Percentiles rank a stretch among this genome's conserved stretches.
phyloP scores from a whole-genome alignment of 1,140 invertebrate species.

The Sipha flava region DNA sequence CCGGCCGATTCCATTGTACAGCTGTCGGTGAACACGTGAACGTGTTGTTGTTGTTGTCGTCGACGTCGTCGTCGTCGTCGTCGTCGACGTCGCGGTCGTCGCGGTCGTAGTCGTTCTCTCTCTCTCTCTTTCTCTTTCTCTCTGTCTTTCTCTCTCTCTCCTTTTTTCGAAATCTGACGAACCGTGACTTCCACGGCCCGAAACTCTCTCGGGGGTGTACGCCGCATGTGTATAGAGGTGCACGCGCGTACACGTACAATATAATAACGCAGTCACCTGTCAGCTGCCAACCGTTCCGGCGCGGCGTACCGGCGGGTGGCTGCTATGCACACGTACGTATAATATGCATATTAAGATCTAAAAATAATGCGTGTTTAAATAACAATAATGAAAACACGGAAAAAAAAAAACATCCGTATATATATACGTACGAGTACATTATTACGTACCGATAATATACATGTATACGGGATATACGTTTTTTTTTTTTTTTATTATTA shows the following conservation, averaged over 20 bases:
- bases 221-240: neutral
- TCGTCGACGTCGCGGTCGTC: too few species aligned
- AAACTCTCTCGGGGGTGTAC: neutral
- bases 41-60: neutral
- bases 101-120: too few species aligned
- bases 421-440: too few species aligned
- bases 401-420: neutral
- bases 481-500: too few species aligned
- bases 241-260: neutral
- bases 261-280: constrained; percentile 25
- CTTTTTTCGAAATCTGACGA: constrained; percentile 13
- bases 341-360: neutral
- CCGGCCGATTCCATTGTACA: constrained; percentile 18
- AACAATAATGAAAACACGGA: neutral
- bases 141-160: neutral
- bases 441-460: too few species aligned
- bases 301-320: neutral
- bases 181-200: constrained; percentile 15
- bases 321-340: neutral
- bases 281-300: constrained; percentile 10
- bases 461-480: too few species aligned
- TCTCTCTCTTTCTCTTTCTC: too few species aligned
- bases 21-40: constrained; percentile 11
- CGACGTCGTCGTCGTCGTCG: too few species aligned
- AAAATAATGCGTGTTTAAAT: neutral